Conservation (phyloP, 2,888 invertebrate genomes). For the Drosophila fulvimacula region DNA sequence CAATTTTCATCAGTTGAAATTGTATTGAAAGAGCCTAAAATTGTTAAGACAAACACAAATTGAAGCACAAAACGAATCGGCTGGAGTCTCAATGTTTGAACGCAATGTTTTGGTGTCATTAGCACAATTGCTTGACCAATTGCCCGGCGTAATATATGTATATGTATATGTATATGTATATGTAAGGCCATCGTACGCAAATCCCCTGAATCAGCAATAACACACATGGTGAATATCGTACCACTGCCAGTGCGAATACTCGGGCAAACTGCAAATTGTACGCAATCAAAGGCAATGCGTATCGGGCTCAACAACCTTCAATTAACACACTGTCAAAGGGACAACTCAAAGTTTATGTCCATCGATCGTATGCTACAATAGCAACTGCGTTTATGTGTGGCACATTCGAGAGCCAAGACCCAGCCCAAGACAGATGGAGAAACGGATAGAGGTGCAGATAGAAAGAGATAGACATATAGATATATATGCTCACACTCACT, state of each 20-base stretch:
- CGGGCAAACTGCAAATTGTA: slow-evolving; percentile 43
- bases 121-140: slow-evolving; percentile 33
- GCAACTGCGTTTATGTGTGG: background rate
- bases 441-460: background rate
- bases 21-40: slow-evolving; percentile 38
- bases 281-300: slow-evolving; percentile 51
- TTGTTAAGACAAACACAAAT: slow-evolving; percentile 46
- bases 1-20: slow-evolving; percentile 25
- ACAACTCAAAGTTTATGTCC: slow-evolving; percentile 28
- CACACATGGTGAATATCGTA: slow-evolving; percentile 2
- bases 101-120: slow-evolving; percentile 43
- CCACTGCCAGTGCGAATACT: slow-evolving; percentile 4
- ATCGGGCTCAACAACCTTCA: slow-evolving; percentile 59
- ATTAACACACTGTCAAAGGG: slow-evolving; percentile 23
- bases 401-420: background rate
- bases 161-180: too few relatives aligned
- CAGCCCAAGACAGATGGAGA: background rate
- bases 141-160: slow-evolving; percentile 28
- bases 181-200: slow-evolving; percentile 44
- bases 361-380: slow-evolving; percentile 22
- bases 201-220: slow-evolving; percentile 52
- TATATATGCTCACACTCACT: background rate
- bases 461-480: background rate
- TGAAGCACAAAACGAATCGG: slow-evolving; percentile 23
- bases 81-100: slow-evolving; percentile 16